phyloP scores from a whole-genome alignment of 2,113 vertebrate species.

The Phylloscopus whistleri region DNA sequence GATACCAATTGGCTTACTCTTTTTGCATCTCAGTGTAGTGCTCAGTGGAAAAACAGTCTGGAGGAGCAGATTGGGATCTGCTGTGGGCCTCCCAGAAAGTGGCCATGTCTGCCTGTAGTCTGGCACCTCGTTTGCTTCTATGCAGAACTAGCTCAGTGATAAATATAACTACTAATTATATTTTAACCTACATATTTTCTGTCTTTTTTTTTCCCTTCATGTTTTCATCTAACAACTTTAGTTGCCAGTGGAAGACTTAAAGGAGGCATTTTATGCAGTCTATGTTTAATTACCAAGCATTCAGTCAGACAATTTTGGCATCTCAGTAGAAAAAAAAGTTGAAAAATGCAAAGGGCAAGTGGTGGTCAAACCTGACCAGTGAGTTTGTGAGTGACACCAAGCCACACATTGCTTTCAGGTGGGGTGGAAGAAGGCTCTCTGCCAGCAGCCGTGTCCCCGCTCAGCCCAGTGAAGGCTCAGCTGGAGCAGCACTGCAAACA shows the following conservation, averaged over 20 bases:
- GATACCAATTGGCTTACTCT: background rate
- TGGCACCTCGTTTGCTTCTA: background rate
- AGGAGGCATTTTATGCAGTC: background rate
- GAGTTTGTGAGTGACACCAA: background rate
- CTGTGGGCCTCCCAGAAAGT: conserved; percentile 9
- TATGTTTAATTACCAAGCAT: background rate
- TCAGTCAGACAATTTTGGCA: background rate
- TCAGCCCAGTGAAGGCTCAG: fast-evolving
- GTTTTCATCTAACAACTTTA: background rate
- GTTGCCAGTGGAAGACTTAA: background rate
- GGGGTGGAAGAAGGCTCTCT: background rate
- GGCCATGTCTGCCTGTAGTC: conserved; percentile 28
- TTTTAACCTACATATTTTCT: conserved; percentile 33
- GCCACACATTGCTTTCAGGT: background rate
- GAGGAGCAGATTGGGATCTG: conserved; percentile 33
- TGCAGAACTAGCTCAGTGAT: background rate
- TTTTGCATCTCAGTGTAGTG: background rate
- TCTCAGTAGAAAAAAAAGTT: background rate
- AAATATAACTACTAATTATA: conserved; percentile 52
- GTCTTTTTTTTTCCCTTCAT: background rate
- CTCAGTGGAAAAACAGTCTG: conserved; percentile 29
- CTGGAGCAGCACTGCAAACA: background rate
- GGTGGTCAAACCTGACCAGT: background rate
- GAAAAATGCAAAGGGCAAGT: background rate
- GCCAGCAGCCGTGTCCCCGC: fast-evolving